These are phyloP conservation scores for Philotrypesis tridentata DNA, from an alignment of 1,140 invertebrate genomes.

Conservation along the genomic window DNA sequence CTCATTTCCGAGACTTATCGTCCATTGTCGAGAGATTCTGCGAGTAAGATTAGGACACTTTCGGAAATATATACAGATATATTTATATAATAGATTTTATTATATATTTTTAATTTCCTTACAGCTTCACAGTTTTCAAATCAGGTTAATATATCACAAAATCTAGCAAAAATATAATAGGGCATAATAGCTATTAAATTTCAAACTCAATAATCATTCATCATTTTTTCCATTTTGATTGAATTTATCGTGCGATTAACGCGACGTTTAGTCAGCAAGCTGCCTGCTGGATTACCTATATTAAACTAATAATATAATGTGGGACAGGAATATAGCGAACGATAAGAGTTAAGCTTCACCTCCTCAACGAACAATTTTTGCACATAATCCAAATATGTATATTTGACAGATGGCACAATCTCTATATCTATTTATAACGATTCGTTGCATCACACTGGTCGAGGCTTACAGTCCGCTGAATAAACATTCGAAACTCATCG, in stretches of 20 bases:
- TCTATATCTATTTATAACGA: constrained; percentile 12
- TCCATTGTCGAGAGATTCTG: neutral
- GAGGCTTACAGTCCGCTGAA: neutral
- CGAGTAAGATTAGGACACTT: no score
- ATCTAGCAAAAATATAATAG: no score
- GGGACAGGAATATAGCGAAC: no score
- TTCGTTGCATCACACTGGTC: neutral
- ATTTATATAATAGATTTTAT: no score
- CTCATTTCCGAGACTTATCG: constrained; percentile 40
- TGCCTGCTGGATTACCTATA: neutral
- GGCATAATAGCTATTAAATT: no score
- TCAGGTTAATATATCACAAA: no score
- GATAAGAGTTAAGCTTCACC: neutral
- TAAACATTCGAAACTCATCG: neutral
- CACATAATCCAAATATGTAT: neutral
- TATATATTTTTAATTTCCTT: no score
- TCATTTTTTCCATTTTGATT: neutral
- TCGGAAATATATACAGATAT: no score
- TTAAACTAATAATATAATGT: neutral
- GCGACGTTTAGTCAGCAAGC: neutral
- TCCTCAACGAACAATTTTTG: neutral
- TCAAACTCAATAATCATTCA: no score
- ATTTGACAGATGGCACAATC: neutral
- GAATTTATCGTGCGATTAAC: no score
- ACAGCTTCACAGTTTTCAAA: no score